A percentile compares a stretch with the other conserved stretches of the same genome.
Evolutionary conservation across 2,797 vertebrate species (phyloP).

Genomic region (Apogon talboti): DNA sequence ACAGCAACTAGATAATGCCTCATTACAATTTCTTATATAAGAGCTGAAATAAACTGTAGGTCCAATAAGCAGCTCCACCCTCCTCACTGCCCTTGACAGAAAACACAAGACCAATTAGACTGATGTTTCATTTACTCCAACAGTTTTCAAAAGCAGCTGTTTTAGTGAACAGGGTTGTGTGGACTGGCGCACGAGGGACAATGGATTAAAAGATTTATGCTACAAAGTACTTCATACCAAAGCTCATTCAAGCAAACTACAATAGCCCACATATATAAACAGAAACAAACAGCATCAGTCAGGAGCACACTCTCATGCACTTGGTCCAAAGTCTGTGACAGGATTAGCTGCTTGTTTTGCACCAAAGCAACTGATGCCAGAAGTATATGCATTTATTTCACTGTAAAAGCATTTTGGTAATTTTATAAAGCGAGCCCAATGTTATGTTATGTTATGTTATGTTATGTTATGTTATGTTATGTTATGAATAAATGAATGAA

Average conservation of each 20-base stretch:
- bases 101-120: slow-evolving; percentile 33
- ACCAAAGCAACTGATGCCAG: slow-evolving; percentile 18
- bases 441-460: not conserved
- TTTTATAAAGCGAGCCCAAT: slow-evolving; percentile 2
- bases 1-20: slow-evolving; percentile 46
- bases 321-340: slow-evolving; percentile 11
- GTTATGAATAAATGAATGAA: too few relatives aligned
- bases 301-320: slow-evolving; percentile 33
- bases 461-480: too few relatives aligned
- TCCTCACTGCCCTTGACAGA: slow-evolving; percentile 58
- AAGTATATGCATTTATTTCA: not conserved
- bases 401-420: slow-evolving; percentile 14
- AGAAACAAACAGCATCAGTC: slow-evolving; percentile 60
- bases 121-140: slow-evolving; percentile 35
- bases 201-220: slow-evolving; percentile 79
- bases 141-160: slow-evolving; percentile 46
- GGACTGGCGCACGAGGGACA: slow-evolving; percentile 58
- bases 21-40: slow-evolving; percentile 53
- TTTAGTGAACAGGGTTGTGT: slow-evolving; percentile 59
- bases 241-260: slow-evolving; percentile 63
- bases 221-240: slow-evolving; percentile 72
- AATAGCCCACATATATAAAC: slow-evolving; percentile 64
- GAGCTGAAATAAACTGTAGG: slow-evolving; percentile 17
- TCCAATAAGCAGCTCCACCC: slow-evolving; percentile 34
- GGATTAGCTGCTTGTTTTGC: slow-evolving; percentile 42